These are phyloP conservation scores for Ataeniobius toweri DNA, from an alignment of 2,797 vertebrate genomes.

Conservation along the genomic window DNA sequence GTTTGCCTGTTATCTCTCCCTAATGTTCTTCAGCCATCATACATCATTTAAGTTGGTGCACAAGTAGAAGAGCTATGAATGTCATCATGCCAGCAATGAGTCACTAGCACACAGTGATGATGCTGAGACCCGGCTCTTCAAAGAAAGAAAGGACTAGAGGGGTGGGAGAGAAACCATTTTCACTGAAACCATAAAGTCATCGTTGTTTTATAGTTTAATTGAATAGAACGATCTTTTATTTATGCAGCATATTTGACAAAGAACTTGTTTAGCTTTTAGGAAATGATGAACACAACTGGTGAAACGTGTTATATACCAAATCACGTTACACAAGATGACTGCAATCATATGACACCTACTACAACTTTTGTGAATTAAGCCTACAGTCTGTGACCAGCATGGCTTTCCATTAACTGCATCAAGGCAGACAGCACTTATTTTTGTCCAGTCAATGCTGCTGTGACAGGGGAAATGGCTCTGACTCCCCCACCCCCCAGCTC, in stretches of 20 bases:
- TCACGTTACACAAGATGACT: conserved; percentile 41
- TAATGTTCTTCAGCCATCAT: conserved; percentile 42
- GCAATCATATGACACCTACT: conserved; percentile 55
- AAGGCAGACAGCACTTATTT: conserved; percentile 57
- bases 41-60: conserved; percentile 61
- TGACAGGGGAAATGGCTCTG: conserved; percentile 47
- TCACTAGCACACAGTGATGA: conserved; percentile 67
- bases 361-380: conserved; percentile 55
- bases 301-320: conserved; percentile 37
- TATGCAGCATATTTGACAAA: conserved; percentile 11
- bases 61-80: conserved; percentile 63
- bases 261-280: neutral
- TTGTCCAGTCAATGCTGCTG: conserved; percentile 76
- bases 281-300: neutral
- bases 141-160: conserved; percentile 46
- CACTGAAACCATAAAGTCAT: conserved; percentile 13
- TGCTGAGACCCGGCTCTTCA: conserved; percentile 56
- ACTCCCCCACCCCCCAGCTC: conserved; percentile 41
- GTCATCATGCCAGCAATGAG: conserved; percentile 76
- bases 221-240: neutral
- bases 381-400: conserved; percentile 57
- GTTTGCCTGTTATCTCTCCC: conserved; percentile 27
- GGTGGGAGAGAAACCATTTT: conserved; percentile 45
- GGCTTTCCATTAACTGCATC: conserved; percentile 71
- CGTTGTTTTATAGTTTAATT: neutral